Evolutionary conservation across 2,888 invertebrate species (phyloP), one percentile per base, ranked within the genome.

Genomic region (Heliconius erato): DNA sequence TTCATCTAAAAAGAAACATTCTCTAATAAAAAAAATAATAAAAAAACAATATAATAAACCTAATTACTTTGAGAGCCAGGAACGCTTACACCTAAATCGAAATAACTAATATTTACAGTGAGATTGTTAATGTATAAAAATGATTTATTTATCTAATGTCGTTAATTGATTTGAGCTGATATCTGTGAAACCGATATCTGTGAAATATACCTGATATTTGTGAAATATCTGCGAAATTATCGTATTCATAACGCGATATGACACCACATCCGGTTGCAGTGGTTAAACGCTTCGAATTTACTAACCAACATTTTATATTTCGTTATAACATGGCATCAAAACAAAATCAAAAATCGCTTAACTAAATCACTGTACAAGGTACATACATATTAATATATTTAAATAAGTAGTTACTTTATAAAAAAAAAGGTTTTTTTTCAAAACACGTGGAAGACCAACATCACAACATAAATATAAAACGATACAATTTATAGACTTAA

Each of bases 11-110:
- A 89, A 69, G 26, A 65, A 92, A 89, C 90, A 91, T 91, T 94
- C 90, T 91, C 92, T 94, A 93, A 93, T 92, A 92, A 79, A 92
- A 93, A 93, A 92, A 92, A 76, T 92, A 93, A 92, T 92, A 90
- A 86, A 85, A 84, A 63, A n/a, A n/a, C 23, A n/a, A 63, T 63
- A 63, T 63, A 63, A 63, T n/a, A 63, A 85, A 65, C 91, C 92
- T 94, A 94, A 95, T 94, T 95, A 95, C 96, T 95, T 96, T 95
- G 95, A 95, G 96, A 96, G 96, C 96, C 96, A 93, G 95, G 94
- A 95, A 94, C 91, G 91, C 94, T 95, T 95, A 95, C 85, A 89
- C 85, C 93, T 95, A 94, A 63, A 26, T 86, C 89, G 90, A 90
- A 89, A 90, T 92, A 92, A 91, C 88, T 94, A 93, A 91, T 96